Evolutionary conservation across 2,888 invertebrate genomes (phyloP), one percentile per base, ranked within the genome.

Genomic region (Dryococelus australis): DNA sequence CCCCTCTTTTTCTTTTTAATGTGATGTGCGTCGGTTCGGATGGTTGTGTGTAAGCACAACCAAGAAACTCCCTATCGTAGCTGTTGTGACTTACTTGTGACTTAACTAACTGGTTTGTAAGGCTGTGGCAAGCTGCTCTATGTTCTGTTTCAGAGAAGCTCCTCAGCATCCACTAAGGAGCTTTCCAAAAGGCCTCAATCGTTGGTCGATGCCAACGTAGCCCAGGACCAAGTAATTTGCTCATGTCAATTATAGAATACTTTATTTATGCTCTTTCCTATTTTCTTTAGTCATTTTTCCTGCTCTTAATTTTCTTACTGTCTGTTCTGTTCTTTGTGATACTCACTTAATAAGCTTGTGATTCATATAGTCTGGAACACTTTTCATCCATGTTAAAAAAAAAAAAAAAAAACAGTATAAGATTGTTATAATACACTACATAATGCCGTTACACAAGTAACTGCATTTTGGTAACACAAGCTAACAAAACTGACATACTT

Each of bases 91-190:
- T 47, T 47, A 13, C 47, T 47, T 47, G 16, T 47, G 47, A 47
- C 47, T 47, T 2, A 47, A 47, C 47, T 47, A 47, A 47, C 47
- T 47, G 47, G 47, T 47, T 47, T 47, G 47, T 47, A 6, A 47
- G 20, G 65, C 65, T n/a, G 65, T 65, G 65, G n/a, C 65, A 83
- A n/a, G 83, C 83, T 83, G 83, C 83, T 83, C 43, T 83, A 35
- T 83, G 28, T 87, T 84, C 28, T 88, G 88, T 88, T 88, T 88
- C 88, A 88, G 88, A 88, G 86, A 87, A 83, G 47, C 78, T 84
- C 87, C 78, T 16, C 86, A 83, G 78, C 87, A 79, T 86, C 86
- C 87, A 85, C 79, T 80, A 88, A 88, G 86, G 87, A 88, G 87
- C 86, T 47, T 86, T 87, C 87, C 28, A 86, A 87, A 87, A 87